phyloP scores from a whole-genome alignment of 1,140 invertebrate species.

The Daktulosphaira vitifoliae region DNA sequence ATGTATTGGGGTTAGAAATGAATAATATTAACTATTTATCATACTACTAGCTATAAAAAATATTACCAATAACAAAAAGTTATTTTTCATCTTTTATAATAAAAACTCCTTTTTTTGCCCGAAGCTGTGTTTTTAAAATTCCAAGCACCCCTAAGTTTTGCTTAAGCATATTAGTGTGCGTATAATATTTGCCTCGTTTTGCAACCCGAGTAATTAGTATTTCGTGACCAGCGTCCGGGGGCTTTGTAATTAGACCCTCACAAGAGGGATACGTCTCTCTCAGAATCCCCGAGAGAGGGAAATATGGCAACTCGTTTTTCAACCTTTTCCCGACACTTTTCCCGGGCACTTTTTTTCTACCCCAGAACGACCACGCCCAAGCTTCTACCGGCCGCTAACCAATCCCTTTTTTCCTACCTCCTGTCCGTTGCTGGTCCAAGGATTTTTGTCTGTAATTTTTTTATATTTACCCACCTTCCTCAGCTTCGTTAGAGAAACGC shows the following conservation, averaged over 20 bases:
- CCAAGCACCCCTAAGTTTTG: conserved; percentile 5
- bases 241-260: conserved; percentile 31
- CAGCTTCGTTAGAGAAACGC: too few species aligned
- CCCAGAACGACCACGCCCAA: conserved; percentile 26
- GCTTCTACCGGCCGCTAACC: neutral
- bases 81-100: neutral
- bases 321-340: conserved; percentile 34
- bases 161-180: neutral
- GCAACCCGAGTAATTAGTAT: conserved; percentile 28
- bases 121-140: neutral
- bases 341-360: conserved; percentile 15
- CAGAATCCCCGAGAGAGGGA: conserved; percentile 30
- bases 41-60: neutral
- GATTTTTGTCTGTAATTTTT: conserved; percentile 32
- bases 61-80: conserved; percentile 18
- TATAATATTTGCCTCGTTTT: neutral
- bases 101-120: conserved; percentile 6
- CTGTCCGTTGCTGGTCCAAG: neutral
- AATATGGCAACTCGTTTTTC: conserved; percentile 33
- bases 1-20: too few species aligned
- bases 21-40: conserved; percentile 5
- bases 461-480: neutral
- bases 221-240: conserved; percentile 30
- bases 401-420: conserved; percentile 3
- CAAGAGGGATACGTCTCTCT: conserved; percentile 25